Conservation (phyloP, 2,113 vertebrate species). For the Agapornis roseicollis region DNA sequence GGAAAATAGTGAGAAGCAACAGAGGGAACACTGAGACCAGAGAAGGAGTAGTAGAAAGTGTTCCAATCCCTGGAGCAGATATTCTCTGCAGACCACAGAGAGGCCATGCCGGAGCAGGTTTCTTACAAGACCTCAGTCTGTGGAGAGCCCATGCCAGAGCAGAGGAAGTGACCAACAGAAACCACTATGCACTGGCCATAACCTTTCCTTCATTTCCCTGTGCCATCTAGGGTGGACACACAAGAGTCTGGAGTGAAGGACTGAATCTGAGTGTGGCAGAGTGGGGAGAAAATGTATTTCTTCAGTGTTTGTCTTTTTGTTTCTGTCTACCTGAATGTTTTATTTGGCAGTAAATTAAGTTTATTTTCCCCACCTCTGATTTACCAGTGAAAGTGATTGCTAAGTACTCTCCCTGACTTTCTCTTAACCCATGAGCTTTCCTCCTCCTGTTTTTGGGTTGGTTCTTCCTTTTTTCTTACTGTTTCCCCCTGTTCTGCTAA, state of each 20-base stretch:
- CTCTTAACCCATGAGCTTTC: neutral
- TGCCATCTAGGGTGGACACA: neutral
- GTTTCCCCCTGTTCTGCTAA: neutral
- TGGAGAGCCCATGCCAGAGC: neutral
- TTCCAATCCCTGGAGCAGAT: neutral
- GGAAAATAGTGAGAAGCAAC: neutral
- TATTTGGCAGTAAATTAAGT: neutral
- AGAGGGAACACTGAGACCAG: neutral
- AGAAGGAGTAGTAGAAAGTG: neutral
- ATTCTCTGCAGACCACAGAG: neutral
- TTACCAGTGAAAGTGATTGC: neutral
- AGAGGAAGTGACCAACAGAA: neutral
- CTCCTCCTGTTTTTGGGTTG: neutral
- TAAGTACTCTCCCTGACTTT: neutral
- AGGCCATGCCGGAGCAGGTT: neutral
- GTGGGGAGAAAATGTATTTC: neutral
- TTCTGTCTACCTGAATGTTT: neutral
- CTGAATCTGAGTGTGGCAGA: neutral
- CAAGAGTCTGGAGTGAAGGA: neutral
- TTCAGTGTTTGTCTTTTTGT: neutral
- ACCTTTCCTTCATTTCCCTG: neutral
- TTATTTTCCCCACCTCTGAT: neutral
- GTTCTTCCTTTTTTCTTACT: neutral
- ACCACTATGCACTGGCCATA: neutral
- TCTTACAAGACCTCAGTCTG: neutral